phyloP scores from a whole-genome alignment of 2,113 vertebrate species.

The Muscicapa adusta region DNA sequence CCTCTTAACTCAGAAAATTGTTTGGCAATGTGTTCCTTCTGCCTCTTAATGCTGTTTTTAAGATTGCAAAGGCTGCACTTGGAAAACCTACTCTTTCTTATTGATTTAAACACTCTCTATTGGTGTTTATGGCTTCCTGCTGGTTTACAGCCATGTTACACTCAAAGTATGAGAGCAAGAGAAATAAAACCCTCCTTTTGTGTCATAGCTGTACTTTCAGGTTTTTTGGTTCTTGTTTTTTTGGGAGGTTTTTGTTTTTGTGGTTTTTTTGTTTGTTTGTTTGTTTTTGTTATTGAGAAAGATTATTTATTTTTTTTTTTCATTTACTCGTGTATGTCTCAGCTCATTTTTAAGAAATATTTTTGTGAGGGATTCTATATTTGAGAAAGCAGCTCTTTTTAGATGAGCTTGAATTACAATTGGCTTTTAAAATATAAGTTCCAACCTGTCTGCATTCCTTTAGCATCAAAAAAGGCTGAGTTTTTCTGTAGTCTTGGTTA shows the following conservation, averaged over 20 bases:
- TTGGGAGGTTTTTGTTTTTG: background rate
- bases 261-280: background rate
- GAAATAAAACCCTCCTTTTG: background rate
- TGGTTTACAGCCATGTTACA: conserved; percentile 1
- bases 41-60: background rate
- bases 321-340: background rate
- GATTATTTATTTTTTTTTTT: background rate
- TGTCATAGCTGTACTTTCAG: background rate
- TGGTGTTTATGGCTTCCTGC: conserved; percentile 48
- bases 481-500: background rate
- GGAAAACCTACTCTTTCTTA: background rate
- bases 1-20: conserved; percentile 41
- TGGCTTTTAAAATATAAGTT: background rate
- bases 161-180: background rate
- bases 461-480: background rate
- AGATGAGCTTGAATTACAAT: background rate
- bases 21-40: background rate
- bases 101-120: conserved; percentile 44
- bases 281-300: background rate
- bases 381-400: background rate
- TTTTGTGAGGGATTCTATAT: rapidly evolving
- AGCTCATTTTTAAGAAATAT: background rate
- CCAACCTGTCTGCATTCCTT: background rate
- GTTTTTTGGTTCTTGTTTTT: background rate
- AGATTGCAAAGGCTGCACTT: conserved; percentile 17